Evolutionary conservation across 2,113 vertebrate species (phyloP).

Genomic region (Carettochelys insculpta): DNA sequence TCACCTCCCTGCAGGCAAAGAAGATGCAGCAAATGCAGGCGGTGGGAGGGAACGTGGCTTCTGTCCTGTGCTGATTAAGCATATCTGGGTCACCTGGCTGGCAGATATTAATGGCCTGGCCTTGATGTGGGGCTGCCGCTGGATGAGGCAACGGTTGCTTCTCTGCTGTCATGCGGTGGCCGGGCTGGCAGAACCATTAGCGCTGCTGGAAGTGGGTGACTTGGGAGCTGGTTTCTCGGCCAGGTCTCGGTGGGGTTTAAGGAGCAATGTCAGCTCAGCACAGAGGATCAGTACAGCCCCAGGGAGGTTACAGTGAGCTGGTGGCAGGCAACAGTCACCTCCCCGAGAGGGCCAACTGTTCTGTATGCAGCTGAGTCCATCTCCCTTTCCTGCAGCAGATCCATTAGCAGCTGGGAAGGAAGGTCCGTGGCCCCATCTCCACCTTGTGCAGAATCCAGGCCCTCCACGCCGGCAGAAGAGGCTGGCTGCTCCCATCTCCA

Average conservation of each 20-base stretch:
- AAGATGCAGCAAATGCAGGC: not conserved
- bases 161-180: rapidly evolving
- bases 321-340: not conserved
- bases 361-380: not conserved
- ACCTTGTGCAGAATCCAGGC: no score
- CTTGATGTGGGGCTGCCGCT: not conserved
- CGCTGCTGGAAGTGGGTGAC: not conserved
- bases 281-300: no score
- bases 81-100: not conserved
- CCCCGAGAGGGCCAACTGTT: not conserved
- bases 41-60: not conserved
- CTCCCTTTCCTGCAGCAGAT: not conserved
- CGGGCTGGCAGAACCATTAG: not conserved
- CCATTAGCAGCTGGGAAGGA: no score
- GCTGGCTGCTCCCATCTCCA: no score
- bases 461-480: no score
- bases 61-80: not conserved
- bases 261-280: no score
- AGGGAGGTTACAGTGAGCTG: no score
- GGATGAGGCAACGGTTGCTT: not conserved
- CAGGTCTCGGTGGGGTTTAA: not conserved
- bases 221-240: not conserved
- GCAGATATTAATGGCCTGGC: not conserved
- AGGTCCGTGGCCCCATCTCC: no score
- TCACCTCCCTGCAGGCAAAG: not conserved